Evolutionary conservation across 37 sponge, comb jelly and placozoan genomes (phyloP).

Genomic region (Spongia lamella): DNA sequence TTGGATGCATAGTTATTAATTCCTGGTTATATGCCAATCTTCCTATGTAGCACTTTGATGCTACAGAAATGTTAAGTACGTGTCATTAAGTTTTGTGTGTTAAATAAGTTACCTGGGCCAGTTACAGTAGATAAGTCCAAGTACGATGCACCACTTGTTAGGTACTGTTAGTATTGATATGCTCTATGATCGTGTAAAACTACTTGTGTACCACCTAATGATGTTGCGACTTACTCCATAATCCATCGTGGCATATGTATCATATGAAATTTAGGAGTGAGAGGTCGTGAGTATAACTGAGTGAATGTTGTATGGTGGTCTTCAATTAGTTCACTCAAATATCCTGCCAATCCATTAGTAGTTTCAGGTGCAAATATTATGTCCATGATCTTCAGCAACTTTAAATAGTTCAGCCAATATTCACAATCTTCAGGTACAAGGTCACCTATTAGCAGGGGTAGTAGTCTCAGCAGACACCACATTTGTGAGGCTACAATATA

Average conservation of each 20-base stretch:
- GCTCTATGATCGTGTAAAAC: too few relatives aligned
- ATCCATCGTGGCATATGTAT: constrained; percentile 56
- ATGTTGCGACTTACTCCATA: constrained; percentile 32
- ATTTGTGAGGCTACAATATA: constrained; percentile 50
- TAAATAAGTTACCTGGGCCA: too few relatives aligned
- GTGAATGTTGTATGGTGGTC: constrained; percentile 40
- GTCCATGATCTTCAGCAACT: constrained; percentile 39
- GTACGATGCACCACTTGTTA: too few relatives aligned
- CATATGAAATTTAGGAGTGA: constrained; percentile 60
- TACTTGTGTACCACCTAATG: too few relatives aligned
- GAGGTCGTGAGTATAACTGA: constrained; percentile 30
- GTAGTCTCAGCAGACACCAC: constrained; percentile 53
- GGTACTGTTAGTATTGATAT: too few relatives aligned
- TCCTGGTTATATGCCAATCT: too few relatives aligned
- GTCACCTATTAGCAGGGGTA: constrained; percentile 60
- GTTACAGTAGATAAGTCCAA: too few relatives aligned
- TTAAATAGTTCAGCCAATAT: constrained; percentile 56
- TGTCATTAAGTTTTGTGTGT: too few relatives aligned
- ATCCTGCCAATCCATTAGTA: constrained; percentile 4
- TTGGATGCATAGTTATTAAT: too few relatives aligned
- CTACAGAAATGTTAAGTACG: too few relatives aligned
- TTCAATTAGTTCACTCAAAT: constrained; percentile 13
- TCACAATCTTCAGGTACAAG: constrained; percentile 35
- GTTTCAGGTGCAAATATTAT: constrained; percentile 34
- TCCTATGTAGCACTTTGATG: too few relatives aligned